Evolutionary conservation across 2,113 vertebrate genomes (phyloP), one percentile per base, ranked within the genome.

Genomic region (Petromus typicus): DNA sequence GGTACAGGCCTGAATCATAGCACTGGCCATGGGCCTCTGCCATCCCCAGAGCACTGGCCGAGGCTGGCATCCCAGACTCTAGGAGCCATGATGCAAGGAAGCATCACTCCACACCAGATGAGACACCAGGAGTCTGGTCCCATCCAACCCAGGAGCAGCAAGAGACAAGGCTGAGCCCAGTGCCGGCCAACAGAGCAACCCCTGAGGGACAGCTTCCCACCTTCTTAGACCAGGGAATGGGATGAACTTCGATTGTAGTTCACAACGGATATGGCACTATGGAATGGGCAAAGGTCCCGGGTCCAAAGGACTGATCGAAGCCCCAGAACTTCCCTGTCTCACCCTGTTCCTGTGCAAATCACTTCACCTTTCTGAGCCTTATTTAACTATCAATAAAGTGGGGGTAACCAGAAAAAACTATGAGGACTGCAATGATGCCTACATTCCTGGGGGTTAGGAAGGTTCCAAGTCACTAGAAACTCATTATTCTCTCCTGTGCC

Each of bases 71-170:
- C 10, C 59, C 30, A 40, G 23, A 64, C 45, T 9, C 30, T 57
- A 32, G 56, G 51, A 81, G 25, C 25, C 54, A 34, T 0, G 27
- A 30, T 16, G 1, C 34, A 51, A 5, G 64, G 20, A 23, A n/a
- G 6, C 11, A 23, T 43, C 7, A 20, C 18, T 51, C 30, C 18
- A 5, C 1, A 16, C 1, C 5, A 11, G 4, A 30, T 16, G 5
- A 0, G 17, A 7, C 51, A 51, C 27, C 1, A 20, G 4, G 23
- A 69, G 37, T 16, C 76, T 37, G 18, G 9, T n/a, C 4, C 5
- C 11, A 16, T 51, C 34, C 76, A 76, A 20, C 8, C 5, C 54
- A 51, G 56, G 4, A 8, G 0, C 59, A 34, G 37, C 32, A 5
- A 3, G 71, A 30, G 22, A 32, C 57, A 45, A 30, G 51, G 54